Percentiles rank a stretch among this genome's conserved stretches.
Conservation (phyloP, 2,888 invertebrate genomes). For the Parapristionchus giblindavisi region DNA sequence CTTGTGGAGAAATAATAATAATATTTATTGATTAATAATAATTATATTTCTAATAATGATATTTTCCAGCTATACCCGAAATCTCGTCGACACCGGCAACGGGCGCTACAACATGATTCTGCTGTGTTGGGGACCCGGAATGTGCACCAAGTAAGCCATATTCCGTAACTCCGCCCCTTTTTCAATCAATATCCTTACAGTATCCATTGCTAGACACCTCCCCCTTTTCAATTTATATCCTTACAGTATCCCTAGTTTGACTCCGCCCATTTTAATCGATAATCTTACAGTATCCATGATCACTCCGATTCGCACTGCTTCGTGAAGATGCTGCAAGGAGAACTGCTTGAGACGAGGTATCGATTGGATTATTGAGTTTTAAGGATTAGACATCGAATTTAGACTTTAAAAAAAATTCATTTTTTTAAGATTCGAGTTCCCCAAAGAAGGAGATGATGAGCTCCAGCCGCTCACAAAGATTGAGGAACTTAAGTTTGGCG, state of each 20-base stretch:
- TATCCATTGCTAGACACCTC: no score
- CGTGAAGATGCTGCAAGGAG: conserved; percentile 87
- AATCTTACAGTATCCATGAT: conserved; percentile 85
- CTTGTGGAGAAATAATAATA: no score
- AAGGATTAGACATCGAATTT: no score
- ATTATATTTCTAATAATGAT: no score
- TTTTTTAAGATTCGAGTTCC: no score
- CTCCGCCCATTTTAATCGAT: not conserved
- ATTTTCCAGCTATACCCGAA: conserved; percentile 85
- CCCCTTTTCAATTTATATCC: not conserved
- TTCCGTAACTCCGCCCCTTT: not conserved
- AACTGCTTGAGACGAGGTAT: conserved; percentile 84
- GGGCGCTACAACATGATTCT: conserved; percentile 96
- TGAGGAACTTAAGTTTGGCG: not conserved
- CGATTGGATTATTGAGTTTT: no score
- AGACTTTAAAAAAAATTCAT: no score
- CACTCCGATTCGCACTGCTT: conserved; percentile 96
- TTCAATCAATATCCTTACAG: not conserved
- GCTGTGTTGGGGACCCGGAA: conserved; percentile 93
- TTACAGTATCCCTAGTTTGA: not conserved
- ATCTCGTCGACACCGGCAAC: conserved; percentile 93
- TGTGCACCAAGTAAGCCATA: conserved; percentile 75
- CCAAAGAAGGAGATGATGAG: conserved; percentile 72
- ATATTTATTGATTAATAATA: no score
- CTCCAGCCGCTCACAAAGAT: not conserved